A percentile compares a stretch with the other conserved stretches of the same genome.
Evolutionary conservation across 1,140 invertebrate genomes (phyloP).

Genomic region (Anastatus disparis): DNA sequence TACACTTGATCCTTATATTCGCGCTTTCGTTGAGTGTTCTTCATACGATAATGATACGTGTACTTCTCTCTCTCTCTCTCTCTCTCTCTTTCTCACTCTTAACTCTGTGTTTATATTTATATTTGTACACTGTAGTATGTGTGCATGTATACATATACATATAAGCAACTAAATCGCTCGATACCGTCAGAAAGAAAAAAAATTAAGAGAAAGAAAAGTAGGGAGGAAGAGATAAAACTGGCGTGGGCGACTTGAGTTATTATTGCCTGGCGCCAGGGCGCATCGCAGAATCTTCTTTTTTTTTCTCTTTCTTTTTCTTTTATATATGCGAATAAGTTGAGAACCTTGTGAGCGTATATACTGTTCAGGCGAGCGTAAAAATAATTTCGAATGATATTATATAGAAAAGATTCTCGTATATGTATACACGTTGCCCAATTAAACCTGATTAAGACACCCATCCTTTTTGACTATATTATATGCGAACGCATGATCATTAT

Average conservation of each 20-base stretch:
- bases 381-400: neutral
- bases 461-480: too few species aligned
- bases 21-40: neutral
- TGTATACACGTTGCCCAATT: neutral
- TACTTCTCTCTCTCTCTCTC: neutral
- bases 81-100: neutral
- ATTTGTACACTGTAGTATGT: neutral
- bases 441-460: neutral
- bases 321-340: slow-evolving; percentile 25
- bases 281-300: slow-evolving; percentile 11
- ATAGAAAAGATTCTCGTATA: neutral
- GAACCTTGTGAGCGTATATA: slow-evolving; percentile 39
- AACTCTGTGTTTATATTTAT: too few species aligned
- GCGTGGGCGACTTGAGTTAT: slow-evolving; percentile 58
- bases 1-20: neutral
- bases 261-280: slow-evolving; percentile 56
- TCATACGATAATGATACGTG: neutral
- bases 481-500: too few species aligned
- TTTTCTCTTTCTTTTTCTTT: neutral
- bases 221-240: slow-evolving; percentile 33
- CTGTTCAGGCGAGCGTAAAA: neutral
- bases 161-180: neutral
- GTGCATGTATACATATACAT: neutral
- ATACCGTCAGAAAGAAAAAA: neutral
- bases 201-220: neutral